These are phyloP conservation scores for Drosophila kuntzei DNA, from an alignment of 2,888 invertebrate species.

Conservation along the genomic window DNA sequence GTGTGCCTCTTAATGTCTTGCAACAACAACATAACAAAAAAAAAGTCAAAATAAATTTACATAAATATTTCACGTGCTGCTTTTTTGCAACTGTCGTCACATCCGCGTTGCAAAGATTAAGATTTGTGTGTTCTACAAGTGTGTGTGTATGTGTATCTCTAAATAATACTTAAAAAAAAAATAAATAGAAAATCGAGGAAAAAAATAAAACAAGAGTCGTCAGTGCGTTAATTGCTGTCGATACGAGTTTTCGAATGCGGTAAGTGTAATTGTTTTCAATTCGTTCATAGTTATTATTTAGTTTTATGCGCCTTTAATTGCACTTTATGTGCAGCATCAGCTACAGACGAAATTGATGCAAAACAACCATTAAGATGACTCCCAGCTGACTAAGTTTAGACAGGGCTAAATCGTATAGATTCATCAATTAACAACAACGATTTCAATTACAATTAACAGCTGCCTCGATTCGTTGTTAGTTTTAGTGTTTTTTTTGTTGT, in stretches of 20 bases:
- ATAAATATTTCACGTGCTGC: conserved; percentile 80
- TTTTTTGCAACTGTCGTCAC: conserved; percentile 63
- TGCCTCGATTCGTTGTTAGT: conserved; percentile 27
- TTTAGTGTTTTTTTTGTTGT: conserved; percentile 23
- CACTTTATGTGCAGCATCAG: conserved; percentile 68
- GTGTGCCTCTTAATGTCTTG: conserved; percentile 79
- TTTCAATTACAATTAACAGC: conserved; percentile 75
- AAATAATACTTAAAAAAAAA: conserved; percentile 34
- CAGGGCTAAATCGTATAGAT: conserved; percentile 36
- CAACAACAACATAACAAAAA: conserved; percentile 46
- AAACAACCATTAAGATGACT: conserved; percentile 37
- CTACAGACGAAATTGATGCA: conserved; percentile 37
- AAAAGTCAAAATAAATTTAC: conserved; percentile 78
- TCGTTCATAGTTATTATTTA: conserved; percentile 48
- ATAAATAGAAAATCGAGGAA: conserved; percentile 10
- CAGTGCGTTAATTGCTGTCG: conserved; percentile 43
- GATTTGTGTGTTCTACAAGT: conserved; percentile 22
- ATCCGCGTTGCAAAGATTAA: conserved; percentile 67
- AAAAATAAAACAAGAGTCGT: not conserved
- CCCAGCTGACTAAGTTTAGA: conserved; percentile 32
- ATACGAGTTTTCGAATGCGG: conserved; percentile 38
- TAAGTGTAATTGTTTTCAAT: conserved; percentile 51
- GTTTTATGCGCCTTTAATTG: conserved; percentile 70
- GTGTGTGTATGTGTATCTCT: conserved; percentile 12
- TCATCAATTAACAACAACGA: conserved; percentile 72